These are phyloP conservation scores for Bubo scandiacus DNA, from an alignment of 2,113 vertebrate species.

Conservation along the genomic window DNA sequence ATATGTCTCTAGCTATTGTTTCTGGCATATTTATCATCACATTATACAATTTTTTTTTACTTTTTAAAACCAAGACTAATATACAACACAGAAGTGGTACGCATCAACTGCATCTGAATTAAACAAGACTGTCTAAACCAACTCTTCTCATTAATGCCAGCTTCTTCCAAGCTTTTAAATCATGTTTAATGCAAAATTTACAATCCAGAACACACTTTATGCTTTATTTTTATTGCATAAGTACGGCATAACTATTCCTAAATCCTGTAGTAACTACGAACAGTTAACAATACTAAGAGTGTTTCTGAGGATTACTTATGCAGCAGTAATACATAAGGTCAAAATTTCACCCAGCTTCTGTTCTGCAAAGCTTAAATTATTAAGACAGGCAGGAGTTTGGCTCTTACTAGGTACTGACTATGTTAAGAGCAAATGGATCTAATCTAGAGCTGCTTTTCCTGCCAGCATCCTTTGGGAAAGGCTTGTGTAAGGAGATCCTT, in stretches of 20 bases:
- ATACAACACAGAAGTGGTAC: neutral
- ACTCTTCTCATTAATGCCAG: neutral
- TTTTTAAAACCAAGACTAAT: neutral
- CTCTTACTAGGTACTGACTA: constrained; percentile 31
- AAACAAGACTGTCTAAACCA: neutral
- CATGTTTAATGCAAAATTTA: neutral
- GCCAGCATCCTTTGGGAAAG: neutral
- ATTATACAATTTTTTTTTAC: neutral
- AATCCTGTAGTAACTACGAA: neutral
- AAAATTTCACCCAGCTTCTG: constrained; percentile 30
- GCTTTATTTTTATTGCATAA: neutral
- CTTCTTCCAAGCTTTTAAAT: neutral
- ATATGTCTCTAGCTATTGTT: neutral
- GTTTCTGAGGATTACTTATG: constrained; percentile 18
- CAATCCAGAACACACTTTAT: neutral
- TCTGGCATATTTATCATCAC: neutral
- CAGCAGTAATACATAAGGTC: constrained; percentile 34
- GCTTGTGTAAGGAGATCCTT: neutral
- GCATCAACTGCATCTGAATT: neutral
- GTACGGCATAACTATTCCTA: neutral
- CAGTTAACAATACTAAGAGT: neutral
- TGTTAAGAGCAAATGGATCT: constrained; percentile 39
- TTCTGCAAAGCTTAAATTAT: constrained; percentile 53
- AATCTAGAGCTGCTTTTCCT: constrained; percentile 24
- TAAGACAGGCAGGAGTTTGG: constrained; percentile 42